Evolutionary conservation across 2,888 invertebrate species (phyloP).

Genomic region (Kuschelorhynchus macadamiae): DNA sequence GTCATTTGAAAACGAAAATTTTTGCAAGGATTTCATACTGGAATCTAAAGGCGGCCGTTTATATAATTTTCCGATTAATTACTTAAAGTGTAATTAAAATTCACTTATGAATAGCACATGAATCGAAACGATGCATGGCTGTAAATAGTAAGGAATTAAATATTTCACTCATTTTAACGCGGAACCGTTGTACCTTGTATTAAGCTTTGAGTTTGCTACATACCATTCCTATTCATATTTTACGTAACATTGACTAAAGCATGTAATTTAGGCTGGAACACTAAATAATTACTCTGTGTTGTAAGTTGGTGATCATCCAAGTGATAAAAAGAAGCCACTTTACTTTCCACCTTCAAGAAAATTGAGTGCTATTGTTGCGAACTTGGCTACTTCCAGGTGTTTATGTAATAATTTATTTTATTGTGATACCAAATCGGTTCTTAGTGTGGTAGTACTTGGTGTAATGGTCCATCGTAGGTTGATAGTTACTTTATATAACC

Average conservation of each 20-base stretch:
- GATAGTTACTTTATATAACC: slow-evolving; percentile 20
- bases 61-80: no score
- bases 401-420: slow-evolving; percentile 25
- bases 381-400: slow-evolving; percentile 29
- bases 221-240: not conserved
- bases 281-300: slow-evolving; percentile 9
- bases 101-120: no score
- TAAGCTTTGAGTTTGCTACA: no score
- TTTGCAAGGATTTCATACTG: no score
- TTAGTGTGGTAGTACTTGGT: slow-evolving; percentile 2
- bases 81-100: no score
- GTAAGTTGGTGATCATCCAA: slow-evolving; percentile 19
- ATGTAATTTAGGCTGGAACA: slow-evolving; percentile 3
- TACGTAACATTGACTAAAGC: slow-evolving; percentile 1
- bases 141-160: no score
- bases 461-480: slow-evolving; percentile 19
- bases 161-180: no score
- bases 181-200: no score
- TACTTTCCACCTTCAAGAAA: slow-evolving; percentile 27
- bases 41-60: no score
- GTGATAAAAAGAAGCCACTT: slow-evolving; percentile 17
- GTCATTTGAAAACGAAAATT: no score
- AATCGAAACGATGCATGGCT: no score
- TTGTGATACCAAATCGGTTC: slow-evolving; percentile 14
- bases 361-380: slow-evolving; percentile 16